Evolutionary conservation across 1,140 invertebrate species (phyloP).

Genomic region (Drosophila pandora): DNA sequence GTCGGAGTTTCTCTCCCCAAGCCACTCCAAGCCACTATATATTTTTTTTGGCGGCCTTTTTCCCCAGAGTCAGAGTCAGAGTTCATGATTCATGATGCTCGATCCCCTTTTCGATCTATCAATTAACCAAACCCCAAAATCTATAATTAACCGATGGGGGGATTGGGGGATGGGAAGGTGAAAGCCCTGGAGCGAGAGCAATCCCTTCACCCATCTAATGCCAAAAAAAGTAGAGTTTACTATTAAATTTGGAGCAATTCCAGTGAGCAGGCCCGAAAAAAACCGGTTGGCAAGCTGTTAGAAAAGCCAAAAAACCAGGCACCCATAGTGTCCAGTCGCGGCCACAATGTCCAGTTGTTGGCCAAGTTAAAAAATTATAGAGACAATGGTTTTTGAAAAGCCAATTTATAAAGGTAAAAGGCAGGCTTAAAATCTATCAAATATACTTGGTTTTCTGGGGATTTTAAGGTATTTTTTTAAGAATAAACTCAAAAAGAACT

Average conservation of each 20-base stretch:
- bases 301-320: slow-evolving; percentile 18
- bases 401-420: background rate
- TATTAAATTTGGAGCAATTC: slow-evolving; percentile 43
- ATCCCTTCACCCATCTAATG: slow-evolving; percentile 32
- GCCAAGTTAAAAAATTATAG: slow-evolving; percentile 6
- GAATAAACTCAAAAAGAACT: too few species aligned
- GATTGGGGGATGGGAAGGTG: background rate
- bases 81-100: slow-evolving; percentile 26
- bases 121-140: slow-evolving; percentile 28
- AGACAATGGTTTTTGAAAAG: background rate
- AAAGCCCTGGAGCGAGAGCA: slow-evolving; percentile 23
- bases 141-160: slow-evolving; percentile 26
- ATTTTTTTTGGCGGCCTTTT: slow-evolving; percentile 42
- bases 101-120: slow-evolving; percentile 20
- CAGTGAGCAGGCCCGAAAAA: background rate
- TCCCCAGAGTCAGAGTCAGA: slow-evolving; percentile 21
- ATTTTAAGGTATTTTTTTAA: too few species aligned
- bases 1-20: background rate
- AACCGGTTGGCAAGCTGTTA: slow-evolving; percentile 31
- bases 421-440: background rate
- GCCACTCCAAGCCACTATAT: slow-evolving; percentile 6
- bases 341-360: slow-evolving; percentile 13
- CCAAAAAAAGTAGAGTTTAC: slow-evolving; percentile 13
- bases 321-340: slow-evolving; percentile 15
- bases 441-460: too few species aligned